Conservation (phyloP, 2,797 vertebrate species). For the Xyrichtys novacula region DNA sequence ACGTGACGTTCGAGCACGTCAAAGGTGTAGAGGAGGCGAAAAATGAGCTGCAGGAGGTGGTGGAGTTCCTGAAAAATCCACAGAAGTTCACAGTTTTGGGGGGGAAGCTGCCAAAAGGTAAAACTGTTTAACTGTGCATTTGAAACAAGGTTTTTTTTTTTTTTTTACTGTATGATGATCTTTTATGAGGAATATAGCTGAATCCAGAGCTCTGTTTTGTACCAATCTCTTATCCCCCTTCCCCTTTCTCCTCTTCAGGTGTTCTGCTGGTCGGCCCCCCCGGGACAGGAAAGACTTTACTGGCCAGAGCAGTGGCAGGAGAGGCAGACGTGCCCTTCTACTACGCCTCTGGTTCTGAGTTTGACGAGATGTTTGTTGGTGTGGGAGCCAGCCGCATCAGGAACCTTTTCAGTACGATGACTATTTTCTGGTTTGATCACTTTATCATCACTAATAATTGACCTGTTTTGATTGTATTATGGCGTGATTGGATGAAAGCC, state of each 20-base stretch:
- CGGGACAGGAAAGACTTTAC: constrained; percentile 96
- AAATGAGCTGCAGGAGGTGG: constrained; percentile 97
- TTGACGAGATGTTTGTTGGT: constrained; percentile 99
- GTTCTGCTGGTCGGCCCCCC: constrained; percentile 95
- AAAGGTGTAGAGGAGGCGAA: constrained; percentile 99
- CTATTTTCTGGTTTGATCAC: constrained; percentile 19
- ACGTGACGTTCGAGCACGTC: constrained; percentile 97
- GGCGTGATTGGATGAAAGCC: too few species aligned
- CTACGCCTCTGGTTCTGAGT: constrained; percentile 97
- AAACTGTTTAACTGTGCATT: background rate
- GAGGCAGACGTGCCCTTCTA: constrained; percentile 98
- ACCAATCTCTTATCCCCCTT: background rate
- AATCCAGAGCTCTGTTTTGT: too few species aligned
- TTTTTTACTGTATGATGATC: background rate
- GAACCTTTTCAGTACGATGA: constrained; percentile 92
- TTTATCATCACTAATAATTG: too few species aligned
- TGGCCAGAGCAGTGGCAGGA: constrained; percentile 96
- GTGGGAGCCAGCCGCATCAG: constrained; percentile 99
- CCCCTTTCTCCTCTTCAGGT: constrained; percentile 79
- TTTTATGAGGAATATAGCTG: background rate
- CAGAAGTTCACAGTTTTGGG: constrained; percentile 97
- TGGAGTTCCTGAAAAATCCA: constrained; percentile 97
- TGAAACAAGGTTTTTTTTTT: background rate
- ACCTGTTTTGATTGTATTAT: too few species aligned
- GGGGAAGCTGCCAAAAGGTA: constrained; percentile 98